Percentiles rank a stretch among this genome's conserved stretches.
Evolutionary conservation across 2,888 invertebrate genomes (phyloP).

Genomic region (Scotopteryx bipunctaria): DNA sequence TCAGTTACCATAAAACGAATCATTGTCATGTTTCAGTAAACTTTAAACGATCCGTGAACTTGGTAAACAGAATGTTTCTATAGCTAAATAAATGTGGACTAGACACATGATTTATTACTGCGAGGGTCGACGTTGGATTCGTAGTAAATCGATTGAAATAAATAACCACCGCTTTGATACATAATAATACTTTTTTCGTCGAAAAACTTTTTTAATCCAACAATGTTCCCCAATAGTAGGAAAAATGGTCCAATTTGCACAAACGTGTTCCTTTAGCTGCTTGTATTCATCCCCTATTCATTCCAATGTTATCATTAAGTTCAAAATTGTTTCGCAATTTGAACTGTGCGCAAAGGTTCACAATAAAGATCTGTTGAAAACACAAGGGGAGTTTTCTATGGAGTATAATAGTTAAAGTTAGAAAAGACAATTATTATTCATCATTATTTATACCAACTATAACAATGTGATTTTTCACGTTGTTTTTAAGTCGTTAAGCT

Average conservation of each 20-base stretch:
- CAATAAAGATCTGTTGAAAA: slow-evolving; percentile 3
- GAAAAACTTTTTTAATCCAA: slow-evolving; percentile 4
- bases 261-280: slow-evolving; percentile 17
- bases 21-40: background rate
- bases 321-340: slow-evolving; percentile 21
- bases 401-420: background rate
- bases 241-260: slow-evolving; percentile 19
- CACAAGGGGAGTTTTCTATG: background rate
- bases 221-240: slow-evolving; percentile 4
- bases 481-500: too few relatives aligned
- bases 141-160: slow-evolving; percentile 9
- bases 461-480: too few relatives aligned
- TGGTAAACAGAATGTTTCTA: slow-evolving; percentile 18
- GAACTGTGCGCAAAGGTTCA: slow-evolving; percentile 3
- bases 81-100: slow-evolving; percentile 16
- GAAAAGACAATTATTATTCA: background rate
- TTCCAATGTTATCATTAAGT: slow-evolving; percentile 23
- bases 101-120: slow-evolving; percentile 12
- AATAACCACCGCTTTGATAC: slow-evolving; percentile 7
- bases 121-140: slow-evolving; percentile 7
- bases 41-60: slow-evolving; percentile 6
- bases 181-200: background rate
- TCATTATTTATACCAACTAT: too few relatives aligned
- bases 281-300: slow-evolving; percentile 23
- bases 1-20: background rate